Base-by-base conservation (phyloP, 2,113 vertebrate genomes). In the Antechinus flavipes region DNA sequence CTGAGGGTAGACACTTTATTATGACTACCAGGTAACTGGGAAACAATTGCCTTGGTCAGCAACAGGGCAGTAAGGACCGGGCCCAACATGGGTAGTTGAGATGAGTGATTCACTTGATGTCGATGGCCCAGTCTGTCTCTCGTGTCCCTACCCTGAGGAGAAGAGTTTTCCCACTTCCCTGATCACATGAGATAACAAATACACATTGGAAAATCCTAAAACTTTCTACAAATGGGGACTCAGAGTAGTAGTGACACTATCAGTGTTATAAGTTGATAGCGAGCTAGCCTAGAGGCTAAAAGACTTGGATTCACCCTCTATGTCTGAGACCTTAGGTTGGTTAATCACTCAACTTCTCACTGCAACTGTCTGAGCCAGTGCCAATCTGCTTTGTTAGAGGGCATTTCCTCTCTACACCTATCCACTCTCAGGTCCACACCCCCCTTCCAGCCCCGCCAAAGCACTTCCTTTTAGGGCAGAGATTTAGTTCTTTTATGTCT, bases 1-100 rank as follows among this genome's bases (percentile, higher is more conserved):
- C 96, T 98, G 93, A 96, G 92, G 93, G 58, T 97, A 96, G 96
- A 95, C 94, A 93, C 95, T 98, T 96, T 97, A 97, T 95, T 93
- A 97, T 94, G 95, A 97, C 97, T 97, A 91, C 97, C 97, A 97
- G 55, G 98, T 96, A 92, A 93, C 56, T 95, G 30, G 95, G 95
- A 98, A 98, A 97, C 95, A 97, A 97, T 93, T 91, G 93, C 56
- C 89, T 95, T 97, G 94, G 97, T 96, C 92, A 96, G 95, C 30
- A 90, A 8, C 90, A 93, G 97, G 94, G 95, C 93, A 96, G 91
- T 97, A 91, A 94, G 98, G 95, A 96, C 90, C 52, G 97, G 16
- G 93, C 58, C 47, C 24, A 5, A 30, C 90, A 2, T 84, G 42
- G 22, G 53, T 22, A 76, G 30, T 94, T 98, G 93, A 96, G 91